Base-by-base conservation (phyloP, 1,140 invertebrate species). In the Dendroctonus ponderosae region DNA sequence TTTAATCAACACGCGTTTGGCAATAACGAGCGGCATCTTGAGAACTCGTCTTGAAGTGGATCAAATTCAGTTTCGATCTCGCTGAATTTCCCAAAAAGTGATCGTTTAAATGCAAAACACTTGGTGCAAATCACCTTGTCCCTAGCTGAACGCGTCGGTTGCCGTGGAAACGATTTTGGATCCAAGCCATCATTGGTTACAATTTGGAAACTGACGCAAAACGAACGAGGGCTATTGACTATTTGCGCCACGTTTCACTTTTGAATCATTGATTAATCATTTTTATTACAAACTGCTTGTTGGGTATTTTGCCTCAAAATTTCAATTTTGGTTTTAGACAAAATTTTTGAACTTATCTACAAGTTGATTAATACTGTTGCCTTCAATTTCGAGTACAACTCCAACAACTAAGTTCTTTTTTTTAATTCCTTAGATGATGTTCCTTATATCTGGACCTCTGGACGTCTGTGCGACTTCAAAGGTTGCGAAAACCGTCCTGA, bases 391-490 rank as follows among this genome's bases (percentile, higher is more conserved):
- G 50, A 11, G 12, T 46, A 2, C 26, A 52, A 37, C 7, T 38
- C 40, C 1, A 44, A 59, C 56, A 46, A 2, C 11, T 38, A 38
- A 26, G 1, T 37, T 8, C 15, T n/a, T 40, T 52, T 12, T 3
- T 62, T n/a, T 41, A 48, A 48, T 48, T 37, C 80, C 81, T 61
- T 77, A 92, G 91, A 92, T 71, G 90, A 94, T 78, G 86, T 93
- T n/a, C 91, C 91, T 2, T 94, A 93, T 84, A 94, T 94, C 72
- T 95, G 93, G 93, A 94, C 92, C 0, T 91, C 89, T 14, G 93
- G 93, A 46, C 87, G 93, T 70, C 85, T 95, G 40, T 96, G 93
- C 76, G 92, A 96, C 82, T 96, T 96, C 85, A 94, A 93, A 76
- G 93, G 93, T 49, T 96, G 93, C 78, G 91, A 93, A 76, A 88